Evolutionary conservation across 1,140 invertebrate genomes (phyloP), one percentile per base, ranked within the genome.

Genomic region (Dermatophagoides farinae): DNA sequence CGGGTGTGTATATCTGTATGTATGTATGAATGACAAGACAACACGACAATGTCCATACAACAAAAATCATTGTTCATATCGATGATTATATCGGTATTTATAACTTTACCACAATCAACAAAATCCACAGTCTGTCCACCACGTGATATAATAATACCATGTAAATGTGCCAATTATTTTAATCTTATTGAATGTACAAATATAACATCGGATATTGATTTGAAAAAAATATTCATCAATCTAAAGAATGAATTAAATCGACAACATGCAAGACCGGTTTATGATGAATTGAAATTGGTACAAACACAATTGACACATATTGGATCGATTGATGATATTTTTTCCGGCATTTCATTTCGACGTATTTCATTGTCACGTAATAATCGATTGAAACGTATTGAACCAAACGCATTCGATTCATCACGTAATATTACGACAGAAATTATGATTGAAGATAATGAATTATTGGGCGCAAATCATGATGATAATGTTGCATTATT

Each of bases 261-360:
- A 11, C 10, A 44, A 8, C 39, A 57, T 57, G 20, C 14, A 22
- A 10, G 20, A 40, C n/a, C 40, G 1, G 22, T 52, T 1, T 60
- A 50, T 37, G 58, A 60, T 39, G 18, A 60, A 43, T 60, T 60
- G 6, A 60, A 60, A 50, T 40, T 60, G 39, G 44, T 60, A 6
- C 9, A 60, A 11, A 20, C 58, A 39, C 12, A 49, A 50, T 25
- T 60, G n/a, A 22, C 6, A 12, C 10, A 50, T 49, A 37, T 60
- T 16, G 58, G 58, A n/a, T 37, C 43, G 16, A 25, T 11, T 31
- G 40, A 18, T 38, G 57, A 60, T 23, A 37, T 60, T 20, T 60
- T 60, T 49, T 11, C 10, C 2, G 58, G 46, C 2, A 23, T 60
- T 10, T 16, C 46, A 12, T 60, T 60, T 37, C 25, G 20, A 22